Evolutionary conservation across 2,888 invertebrate genomes (phyloP).

Genomic region (Amphipyra tragopoginis): DNA sequence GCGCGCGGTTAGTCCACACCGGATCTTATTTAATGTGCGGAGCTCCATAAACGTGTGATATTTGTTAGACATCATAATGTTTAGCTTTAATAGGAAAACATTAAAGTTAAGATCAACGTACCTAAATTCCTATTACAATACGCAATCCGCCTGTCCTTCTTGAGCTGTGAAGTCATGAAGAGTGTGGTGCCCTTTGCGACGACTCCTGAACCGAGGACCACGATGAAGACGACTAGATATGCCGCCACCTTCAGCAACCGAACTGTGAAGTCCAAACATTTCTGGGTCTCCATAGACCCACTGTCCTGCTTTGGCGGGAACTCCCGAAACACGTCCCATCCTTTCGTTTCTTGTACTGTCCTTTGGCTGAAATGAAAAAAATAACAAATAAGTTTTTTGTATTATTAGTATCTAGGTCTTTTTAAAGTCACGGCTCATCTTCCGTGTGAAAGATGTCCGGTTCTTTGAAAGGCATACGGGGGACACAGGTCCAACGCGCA

Average conservation of each 20-base stretch:
- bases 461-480: too few relatives aligned
- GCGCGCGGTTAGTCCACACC: constrained; percentile 29
- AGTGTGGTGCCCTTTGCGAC: constrained; percentile 96
- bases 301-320: constrained; percentile 97
- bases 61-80: constrained; percentile 24
- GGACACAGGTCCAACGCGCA: too few relatives aligned
- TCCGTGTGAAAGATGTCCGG: too few relatives aligned
- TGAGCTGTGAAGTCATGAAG: constrained; percentile 97
- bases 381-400: constrained; percentile 5
- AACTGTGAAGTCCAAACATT: constrained; percentile 95
- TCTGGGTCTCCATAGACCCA: constrained; percentile 96
- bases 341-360: constrained; percentile 96
- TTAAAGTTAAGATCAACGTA: constrained; percentile 72
- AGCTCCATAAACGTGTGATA: constrained; percentile 33
- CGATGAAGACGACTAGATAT: constrained; percentile 95
- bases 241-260: constrained; percentile 95
- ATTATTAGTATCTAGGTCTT: too few relatives aligned
- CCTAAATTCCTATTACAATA: constrained; percentile 97
- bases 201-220: constrained; percentile 96
- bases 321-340: constrained; percentile 99
- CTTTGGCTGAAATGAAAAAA: constrained; percentile 91
- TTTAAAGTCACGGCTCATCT: too few relatives aligned
- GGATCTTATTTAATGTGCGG: constrained; percentile 42
- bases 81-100: constrained; percentile 11
- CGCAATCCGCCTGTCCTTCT: constrained; percentile 93